These are phyloP conservation scores for Danionella dracula DNA, from an alignment of 2,797 vertebrate genomes.

Conservation along the genomic window DNA sequence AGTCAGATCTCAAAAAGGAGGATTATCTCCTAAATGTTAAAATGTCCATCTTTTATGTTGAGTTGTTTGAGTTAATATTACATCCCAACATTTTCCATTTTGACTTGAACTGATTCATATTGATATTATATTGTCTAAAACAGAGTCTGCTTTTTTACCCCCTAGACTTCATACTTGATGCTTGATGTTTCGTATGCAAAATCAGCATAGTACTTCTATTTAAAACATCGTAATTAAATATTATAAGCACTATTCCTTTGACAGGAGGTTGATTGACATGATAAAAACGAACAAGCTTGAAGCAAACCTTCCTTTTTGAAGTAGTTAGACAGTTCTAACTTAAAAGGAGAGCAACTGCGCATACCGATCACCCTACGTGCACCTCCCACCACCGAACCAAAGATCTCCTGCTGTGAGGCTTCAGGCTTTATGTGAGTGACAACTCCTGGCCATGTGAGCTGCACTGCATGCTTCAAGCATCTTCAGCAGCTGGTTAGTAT, in stretches of 20 bases:
- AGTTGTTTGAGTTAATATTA: conserved; percentile 11
- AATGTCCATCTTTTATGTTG: not conserved
- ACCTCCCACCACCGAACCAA: not conserved
- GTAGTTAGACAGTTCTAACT: conserved; percentile 8
- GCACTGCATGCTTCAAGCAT: not conserved
- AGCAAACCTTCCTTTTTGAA: conserved; percentile 15
- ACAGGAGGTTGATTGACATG: not conserved
- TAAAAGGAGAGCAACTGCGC: conserved; percentile 24
- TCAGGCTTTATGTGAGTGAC: conserved; percentile 16
- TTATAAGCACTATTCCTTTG: not conserved
- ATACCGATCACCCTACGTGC: conserved; percentile 20
- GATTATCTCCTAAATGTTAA: conserved; percentile 15
- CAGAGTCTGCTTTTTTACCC: too few relatives aligned
- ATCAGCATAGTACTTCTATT: too few relatives aligned
- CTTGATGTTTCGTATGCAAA: too few relatives aligned
- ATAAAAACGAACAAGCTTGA: conserved; percentile 17
- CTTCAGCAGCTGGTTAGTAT: conserved; percentile 4
- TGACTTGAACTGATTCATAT: conserved; percentile 17
- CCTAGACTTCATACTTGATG: too few relatives aligned
- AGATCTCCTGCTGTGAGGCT: conserved; percentile 20
- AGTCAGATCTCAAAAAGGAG: conserved; percentile 3
- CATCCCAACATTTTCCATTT: conserved; percentile 32
- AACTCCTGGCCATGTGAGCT: conserved; percentile 3
- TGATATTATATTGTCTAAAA: too few relatives aligned
- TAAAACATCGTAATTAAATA: too few relatives aligned